These are phyloP conservation scores for Apis laboriosa DNA, from an alignment of 1,140 invertebrate genomes.

Conservation along the genomic window DNA sequence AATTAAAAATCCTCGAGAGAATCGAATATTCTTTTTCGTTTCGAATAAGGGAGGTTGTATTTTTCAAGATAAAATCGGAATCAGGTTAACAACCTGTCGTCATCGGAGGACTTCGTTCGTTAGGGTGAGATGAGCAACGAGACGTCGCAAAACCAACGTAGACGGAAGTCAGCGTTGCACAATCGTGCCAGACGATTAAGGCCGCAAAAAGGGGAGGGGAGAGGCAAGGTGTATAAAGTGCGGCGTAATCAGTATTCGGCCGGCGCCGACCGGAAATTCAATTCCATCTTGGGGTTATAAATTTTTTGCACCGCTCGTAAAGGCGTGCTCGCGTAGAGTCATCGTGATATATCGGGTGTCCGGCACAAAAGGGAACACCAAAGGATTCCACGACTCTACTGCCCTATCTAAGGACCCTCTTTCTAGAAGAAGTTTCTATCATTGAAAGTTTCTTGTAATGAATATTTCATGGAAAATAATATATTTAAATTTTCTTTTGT, in stretches of 20 bases:
- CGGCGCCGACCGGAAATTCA: constrained; percentile 56
- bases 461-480: no score
- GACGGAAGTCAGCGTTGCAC: constrained; percentile 34
- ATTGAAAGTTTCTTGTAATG: no score
- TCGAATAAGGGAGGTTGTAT: not conserved
- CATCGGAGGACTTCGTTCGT: constrained; percentile 4
- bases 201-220: constrained; percentile 27
- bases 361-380: constrained; percentile 43
- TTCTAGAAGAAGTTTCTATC: not conserved
- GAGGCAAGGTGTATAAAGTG: constrained; percentile 45
- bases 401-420: not conserved
- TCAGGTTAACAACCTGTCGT: constrained; percentile 3
- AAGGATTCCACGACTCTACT: constrained; percentile 11
- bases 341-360: constrained; percentile 59
- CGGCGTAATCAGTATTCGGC: constrained; percentile 63
- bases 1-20: no score
- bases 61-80: not conserved
- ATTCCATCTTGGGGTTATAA: constrained; percentile 67
- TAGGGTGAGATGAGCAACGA: constrained; percentile 23
- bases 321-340: constrained; percentile 54
- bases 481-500: no score
- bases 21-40: not conserved
- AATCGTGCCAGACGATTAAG: constrained; percentile 48
- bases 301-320: constrained; percentile 64
- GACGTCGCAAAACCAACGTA: constrained; percentile 29